Base-by-base conservation (phyloP, 2,113 vertebrate species). In the Solea solea region DNA sequence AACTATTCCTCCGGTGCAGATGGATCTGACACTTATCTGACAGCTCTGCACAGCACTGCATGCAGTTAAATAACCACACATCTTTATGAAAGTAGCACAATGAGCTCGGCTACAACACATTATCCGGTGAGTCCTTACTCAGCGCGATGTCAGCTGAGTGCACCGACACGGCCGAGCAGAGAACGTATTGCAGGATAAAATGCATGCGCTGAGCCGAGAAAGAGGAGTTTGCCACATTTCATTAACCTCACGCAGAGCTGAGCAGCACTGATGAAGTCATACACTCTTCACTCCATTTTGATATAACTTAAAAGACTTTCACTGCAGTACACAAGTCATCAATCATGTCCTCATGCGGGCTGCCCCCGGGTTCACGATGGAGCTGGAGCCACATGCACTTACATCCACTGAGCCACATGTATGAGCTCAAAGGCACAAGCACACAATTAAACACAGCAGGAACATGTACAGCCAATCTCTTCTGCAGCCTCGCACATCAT, bases 301-400 rank as follows among this genome's bases (percentile, higher is more conserved):
- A 69, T 86, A 79, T 64, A 28, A 84, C 82, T 81, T 78, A 80
- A 85, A 85, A 86, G 75, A 77, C 79, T 85, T 88, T 90, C 74
- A 75, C 80, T 74, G 63, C 67, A 52, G 77, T 79, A 77, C 78
- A 86, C 86, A 86, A 89, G 81, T 90, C 82, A 92, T 93, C 89
- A 89, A 92, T 93, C 91, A 91, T 73, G 65, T 88, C 72, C 60
- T 28, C n/a, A 7, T 49, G 74, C 25, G 25, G 46, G 62, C 49
- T 16, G 69, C 45, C 74, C 21, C 59, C 34, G 34, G 81, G 73
- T 68, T 69, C 73, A 82, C 76, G 62, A 81, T 40, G 41, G 41
- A 16, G 74, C 79, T 70, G 61, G 54, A 83, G 80, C 50, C 77
- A n/a, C n/a, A 68, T 27, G 61, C 61, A 60, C 28, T 65, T 76